Evolutionary conservation across 2,113 vertebrate genomes (phyloP).

Genomic region (Eurystomus gularis): DNA sequence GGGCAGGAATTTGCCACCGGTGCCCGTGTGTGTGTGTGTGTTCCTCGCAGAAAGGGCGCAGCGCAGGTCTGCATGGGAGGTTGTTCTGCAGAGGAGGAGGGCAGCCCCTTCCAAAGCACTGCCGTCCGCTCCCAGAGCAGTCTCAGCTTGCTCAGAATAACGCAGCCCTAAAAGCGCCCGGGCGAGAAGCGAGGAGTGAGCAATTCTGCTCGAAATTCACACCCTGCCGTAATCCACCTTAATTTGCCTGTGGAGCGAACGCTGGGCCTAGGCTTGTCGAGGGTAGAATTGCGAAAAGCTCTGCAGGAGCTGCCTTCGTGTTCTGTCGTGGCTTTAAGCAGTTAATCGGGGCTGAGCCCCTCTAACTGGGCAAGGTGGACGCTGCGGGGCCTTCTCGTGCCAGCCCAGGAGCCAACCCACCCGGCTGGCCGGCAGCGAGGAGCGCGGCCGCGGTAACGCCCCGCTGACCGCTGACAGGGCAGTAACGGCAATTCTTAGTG

Average conservation of each 20-base stretch:
- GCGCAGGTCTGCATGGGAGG: not conserved
- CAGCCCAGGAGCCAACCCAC: not conserved
- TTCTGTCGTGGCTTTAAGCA: not conserved
- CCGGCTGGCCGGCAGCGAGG: not conserved
- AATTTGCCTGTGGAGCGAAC: not conserved
- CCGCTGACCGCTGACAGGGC: not conserved
- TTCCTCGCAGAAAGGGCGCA: not conserved
- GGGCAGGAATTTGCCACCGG: not conserved
- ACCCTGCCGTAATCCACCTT: not conserved
- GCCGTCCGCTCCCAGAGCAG: not conserved
- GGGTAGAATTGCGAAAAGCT: not conserved
- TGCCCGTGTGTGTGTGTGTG: not conserved
- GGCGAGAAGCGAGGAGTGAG: not conserved
- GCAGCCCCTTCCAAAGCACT: not conserved
- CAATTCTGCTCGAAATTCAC: not conserved
- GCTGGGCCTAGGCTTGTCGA: not conserved
- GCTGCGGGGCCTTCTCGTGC: not conserved
- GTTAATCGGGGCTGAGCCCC: not conserved
- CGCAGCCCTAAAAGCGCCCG: not conserved
- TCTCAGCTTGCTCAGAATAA: not conserved
- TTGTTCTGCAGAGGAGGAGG: not conserved
- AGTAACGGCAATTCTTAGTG: too few species aligned
- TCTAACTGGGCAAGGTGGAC: rapidly evolving
- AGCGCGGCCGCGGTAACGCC: rapidly evolving
- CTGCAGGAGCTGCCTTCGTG: not conserved